Percentiles rank a stretch among this genome's conserved stretches.
Conservation (phyloP, 2,888 invertebrate species). For the Tenthredo mesomela region DNA sequence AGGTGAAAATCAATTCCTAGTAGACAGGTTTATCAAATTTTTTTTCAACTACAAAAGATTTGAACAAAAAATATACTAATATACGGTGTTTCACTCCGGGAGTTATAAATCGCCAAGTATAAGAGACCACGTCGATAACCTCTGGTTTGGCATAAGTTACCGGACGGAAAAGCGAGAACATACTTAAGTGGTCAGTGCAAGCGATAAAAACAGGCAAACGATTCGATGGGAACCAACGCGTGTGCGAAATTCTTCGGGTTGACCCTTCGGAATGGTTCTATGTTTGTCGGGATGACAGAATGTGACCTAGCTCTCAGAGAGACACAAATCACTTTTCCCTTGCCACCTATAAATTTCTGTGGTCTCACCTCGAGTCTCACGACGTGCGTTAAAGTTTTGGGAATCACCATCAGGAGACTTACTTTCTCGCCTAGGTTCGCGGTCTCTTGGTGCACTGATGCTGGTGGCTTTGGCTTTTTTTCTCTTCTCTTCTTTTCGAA, state of each 20-base stretch:
- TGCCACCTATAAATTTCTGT: conserved; percentile 45
- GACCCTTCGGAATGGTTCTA: not conserved
- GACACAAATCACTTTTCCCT: conserved; percentile 51
- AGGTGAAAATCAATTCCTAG: not conserved
- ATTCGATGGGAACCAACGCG: not conserved
- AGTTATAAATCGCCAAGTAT: not conserved
- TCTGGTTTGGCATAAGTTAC: not conserved
- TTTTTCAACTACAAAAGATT: not conserved
- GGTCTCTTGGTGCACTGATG: conserved; percentile 8
- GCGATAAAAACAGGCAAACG: not conserved
- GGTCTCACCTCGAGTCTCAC: conserved; percentile 25
- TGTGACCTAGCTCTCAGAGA: conserved; percentile 44
- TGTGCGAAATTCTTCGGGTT: conserved; percentile 28
- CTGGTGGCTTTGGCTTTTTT: conserved; percentile 9
- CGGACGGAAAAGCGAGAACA: not conserved
- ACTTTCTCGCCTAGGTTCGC: conserved; percentile 37
- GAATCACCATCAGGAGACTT: conserved; percentile 50
- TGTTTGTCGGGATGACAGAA: conserved; percentile 19
- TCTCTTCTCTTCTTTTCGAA: conserved; percentile 4
- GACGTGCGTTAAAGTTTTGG: conserved; percentile 44
- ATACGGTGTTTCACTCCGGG: not conserved
- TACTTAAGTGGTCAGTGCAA: not conserved
- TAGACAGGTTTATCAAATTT: not conserved
- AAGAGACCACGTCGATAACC: not conserved
- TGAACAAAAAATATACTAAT: not conserved